Conservation (phyloP, 2,113 vertebrate genomes). For the Chaetodon trifascialis region DNA sequence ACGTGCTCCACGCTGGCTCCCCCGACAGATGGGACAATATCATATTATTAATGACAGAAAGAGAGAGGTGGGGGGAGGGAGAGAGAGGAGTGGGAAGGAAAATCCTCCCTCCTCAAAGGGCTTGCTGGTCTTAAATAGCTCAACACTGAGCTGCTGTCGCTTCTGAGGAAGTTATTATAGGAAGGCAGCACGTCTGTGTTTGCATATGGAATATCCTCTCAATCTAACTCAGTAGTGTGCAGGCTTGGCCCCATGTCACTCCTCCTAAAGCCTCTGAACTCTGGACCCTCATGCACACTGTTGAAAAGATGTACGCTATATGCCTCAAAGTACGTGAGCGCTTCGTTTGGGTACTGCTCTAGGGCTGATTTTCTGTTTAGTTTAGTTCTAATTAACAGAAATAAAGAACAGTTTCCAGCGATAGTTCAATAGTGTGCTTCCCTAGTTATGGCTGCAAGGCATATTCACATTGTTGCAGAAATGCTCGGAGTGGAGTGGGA, state of each 20-base stretch:
- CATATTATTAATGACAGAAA: slow-evolving; percentile 84
- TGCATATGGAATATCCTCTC: slow-evolving; percentile 71
- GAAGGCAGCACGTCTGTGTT: slow-evolving; percentile 72
- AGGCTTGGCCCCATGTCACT: slow-evolving; percentile 55
- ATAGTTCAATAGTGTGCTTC: background rate
- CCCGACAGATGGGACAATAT: slow-evolving; percentile 84
- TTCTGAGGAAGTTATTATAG: slow-evolving; percentile 78
- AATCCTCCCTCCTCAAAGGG: slow-evolving; percentile 70
- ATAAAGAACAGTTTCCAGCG: background rate
- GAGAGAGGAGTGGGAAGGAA: slow-evolving; percentile 52
- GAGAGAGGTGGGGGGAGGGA: slow-evolving; percentile 37
- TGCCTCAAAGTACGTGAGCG: background rate
- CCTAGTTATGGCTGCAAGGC: background rate
- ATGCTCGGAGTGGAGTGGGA: too few species aligned
- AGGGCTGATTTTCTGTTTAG: background rate
- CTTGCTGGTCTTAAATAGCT: slow-evolving; percentile 76
- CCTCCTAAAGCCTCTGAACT: slow-evolving; percentile 45
- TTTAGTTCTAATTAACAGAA: background rate
- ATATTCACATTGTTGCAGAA: too few species aligned
- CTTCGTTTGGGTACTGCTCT: background rate
- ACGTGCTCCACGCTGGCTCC: slow-evolving; percentile 79
- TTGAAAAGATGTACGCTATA: background rate
- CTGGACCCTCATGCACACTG: slow-evolving; percentile 21
- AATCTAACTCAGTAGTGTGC: slow-evolving; percentile 52
- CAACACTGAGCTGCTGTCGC: slow-evolving; percentile 67